These are phyloP conservation scores for Blastobasis adustella DNA, from an alignment of 2,888 invertebrate genomes.

Conservation along the genomic window DNA sequence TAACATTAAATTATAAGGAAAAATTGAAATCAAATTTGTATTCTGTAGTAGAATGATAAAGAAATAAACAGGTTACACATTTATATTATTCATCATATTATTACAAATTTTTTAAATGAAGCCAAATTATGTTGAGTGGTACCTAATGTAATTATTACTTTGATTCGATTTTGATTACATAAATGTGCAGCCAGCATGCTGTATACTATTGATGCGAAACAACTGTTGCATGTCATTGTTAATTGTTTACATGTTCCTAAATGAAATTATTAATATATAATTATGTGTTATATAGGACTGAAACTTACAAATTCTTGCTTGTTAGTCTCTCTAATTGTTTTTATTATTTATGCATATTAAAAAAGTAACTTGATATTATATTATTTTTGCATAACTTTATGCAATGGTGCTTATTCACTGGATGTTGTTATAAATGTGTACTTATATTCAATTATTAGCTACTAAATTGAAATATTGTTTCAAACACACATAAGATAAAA, in stretches of 20 bases:
- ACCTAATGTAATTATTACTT: no score
- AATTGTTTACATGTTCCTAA: no score
- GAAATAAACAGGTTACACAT: no score
- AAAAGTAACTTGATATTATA: not conserved
- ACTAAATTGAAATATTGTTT: not conserved
- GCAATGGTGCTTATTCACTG: constrained; percentile 25
- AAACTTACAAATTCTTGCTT: constrained; percentile 3
- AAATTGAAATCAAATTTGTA: no score
- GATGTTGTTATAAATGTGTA: not conserved
- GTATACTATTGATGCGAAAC: not conserved
- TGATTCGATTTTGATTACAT: not conserved
- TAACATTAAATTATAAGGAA: no score
- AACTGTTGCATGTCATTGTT: not conserved
- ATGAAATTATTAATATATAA: no score
- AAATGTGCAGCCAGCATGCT: not conserved
- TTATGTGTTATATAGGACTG: not conserved
- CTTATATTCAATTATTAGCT: not conserved
- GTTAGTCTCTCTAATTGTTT: constrained; percentile 6
- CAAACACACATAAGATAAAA: not conserved
- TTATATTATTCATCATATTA: no score
- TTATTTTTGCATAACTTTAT: constrained; percentile 5
- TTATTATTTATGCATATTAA: not conserved
- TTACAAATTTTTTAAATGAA: no score
- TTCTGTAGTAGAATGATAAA: no score
- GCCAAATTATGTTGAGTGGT: no score